phyloP scores from a whole-genome alignment of 2,113 vertebrate genomes.

The Lucifuga dentata region DNA sequence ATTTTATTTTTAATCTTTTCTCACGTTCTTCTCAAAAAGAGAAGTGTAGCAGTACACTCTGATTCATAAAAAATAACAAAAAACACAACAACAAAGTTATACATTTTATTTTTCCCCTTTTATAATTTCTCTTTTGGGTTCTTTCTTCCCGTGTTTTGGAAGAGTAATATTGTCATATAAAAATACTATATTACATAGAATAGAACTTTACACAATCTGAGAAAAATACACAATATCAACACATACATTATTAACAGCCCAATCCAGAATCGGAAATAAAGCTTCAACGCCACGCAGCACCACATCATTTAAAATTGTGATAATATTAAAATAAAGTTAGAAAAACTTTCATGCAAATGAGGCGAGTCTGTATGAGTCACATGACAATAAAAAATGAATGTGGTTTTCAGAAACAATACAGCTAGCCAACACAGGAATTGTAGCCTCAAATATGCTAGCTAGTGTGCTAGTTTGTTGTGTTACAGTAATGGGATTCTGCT shows the following conservation, averaged over 20 bases:
- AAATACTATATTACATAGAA: constrained; percentile 98
- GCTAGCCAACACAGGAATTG: no score
- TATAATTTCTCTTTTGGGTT: constrained; percentile 77
- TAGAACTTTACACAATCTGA: constrained; percentile 93
- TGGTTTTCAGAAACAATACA: no score
- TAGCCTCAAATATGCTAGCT: no score
- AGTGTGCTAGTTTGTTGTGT: no score
- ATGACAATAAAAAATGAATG: no score
- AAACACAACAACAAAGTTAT: constrained; percentile 57
- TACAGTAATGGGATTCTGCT: no score
- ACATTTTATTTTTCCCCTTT: constrained; percentile 62
- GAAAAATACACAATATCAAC: constrained; percentile 84
- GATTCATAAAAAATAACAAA: constrained; percentile 66
- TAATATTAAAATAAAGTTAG: neutral
- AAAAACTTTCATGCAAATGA: neutral
- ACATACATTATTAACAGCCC: constrained; percentile 60
- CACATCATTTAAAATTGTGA: neutral
- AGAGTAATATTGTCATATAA: constrained; percentile 87
- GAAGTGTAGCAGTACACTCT: constrained; percentile 63
- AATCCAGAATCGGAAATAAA: constrained; percentile 45
- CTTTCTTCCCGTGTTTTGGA: constrained; percentile 76
- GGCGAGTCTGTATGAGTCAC: no score
- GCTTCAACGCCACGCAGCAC: neutral
- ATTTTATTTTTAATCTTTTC: constrained; percentile 64
- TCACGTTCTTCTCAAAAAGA: constrained; percentile 64